Conservation (phyloP, 2,888 invertebrate species). For the Drosophila diplacantha region DNA sequence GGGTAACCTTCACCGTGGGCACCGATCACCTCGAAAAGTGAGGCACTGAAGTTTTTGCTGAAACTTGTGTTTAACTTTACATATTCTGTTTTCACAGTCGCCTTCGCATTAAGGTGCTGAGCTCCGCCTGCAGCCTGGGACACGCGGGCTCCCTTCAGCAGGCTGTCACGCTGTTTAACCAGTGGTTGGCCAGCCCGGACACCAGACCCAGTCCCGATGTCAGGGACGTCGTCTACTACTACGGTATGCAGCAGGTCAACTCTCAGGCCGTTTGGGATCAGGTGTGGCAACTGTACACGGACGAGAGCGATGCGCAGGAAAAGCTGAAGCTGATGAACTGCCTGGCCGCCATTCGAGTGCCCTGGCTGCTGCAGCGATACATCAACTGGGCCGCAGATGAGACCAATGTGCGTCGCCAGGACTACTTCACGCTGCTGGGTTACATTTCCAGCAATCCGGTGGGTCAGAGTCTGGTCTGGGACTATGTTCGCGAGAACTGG, state of each 20-base stretch:
- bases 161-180: slow-evolving; percentile 80
- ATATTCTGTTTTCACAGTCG: slow-evolving; percentile 78
- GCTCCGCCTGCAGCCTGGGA: slow-evolving; percentile 82
- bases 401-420: slow-evolving; percentile 87
- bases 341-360: slow-evolving; percentile 83
- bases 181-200: slow-evolving; percentile 80
- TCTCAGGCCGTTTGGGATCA: slow-evolving; percentile 84
- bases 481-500: slow-evolving; percentile 90
- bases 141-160: slow-evolving; percentile 81
- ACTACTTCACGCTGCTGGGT: slow-evolving; percentile 86
- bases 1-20: slow-evolving; percentile 82
- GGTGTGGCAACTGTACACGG: slow-evolving; percentile 85
- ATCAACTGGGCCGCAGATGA: slow-evolving; percentile 86
- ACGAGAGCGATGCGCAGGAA: slow-evolving; percentile 88
- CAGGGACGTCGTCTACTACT: slow-evolving; percentile 82
- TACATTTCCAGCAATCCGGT: slow-evolving; percentile 85
- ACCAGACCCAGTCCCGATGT: slow-evolving; percentile 82
- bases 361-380: slow-evolving; percentile 83
- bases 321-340: slow-evolving; percentile 85
- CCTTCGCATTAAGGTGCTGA: slow-evolving; percentile 82
- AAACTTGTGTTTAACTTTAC: background rate
- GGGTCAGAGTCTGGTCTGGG: slow-evolving; percentile 89
- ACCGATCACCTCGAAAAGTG: slow-evolving; percentile 78
- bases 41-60: background rate
- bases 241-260: slow-evolving; percentile 83